Evolutionary conservation across 2,888 invertebrate genomes (phyloP).

Genomic region (Leptopilina myrica): DNA sequence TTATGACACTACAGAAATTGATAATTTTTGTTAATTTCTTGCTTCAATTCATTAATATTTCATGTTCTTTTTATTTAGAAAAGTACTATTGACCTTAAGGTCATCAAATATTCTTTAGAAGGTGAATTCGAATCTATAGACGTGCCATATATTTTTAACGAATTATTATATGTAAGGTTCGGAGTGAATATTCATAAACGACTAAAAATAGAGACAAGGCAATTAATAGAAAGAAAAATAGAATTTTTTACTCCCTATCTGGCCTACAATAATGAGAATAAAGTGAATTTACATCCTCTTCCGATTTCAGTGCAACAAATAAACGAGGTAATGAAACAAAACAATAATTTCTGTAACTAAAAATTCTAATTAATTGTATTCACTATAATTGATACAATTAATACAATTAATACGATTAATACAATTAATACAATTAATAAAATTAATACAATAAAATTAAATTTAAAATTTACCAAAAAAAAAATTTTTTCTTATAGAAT

Average conservation of each 20-base stretch:
- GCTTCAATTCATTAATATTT: conserved; percentile 29
- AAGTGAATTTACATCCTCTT: conserved; percentile 77
- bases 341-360: not conserved
- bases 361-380: not conserved
- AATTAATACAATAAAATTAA: conserved; percentile 23
- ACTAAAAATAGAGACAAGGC: conserved; percentile 71
- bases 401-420: conserved; percentile 31
- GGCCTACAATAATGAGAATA: conserved; percentile 75
- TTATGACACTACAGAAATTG: too few species aligned
- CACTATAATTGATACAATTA: not conserved
- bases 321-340: conserved; percentile 70
- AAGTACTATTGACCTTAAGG: conserved; percentile 75
- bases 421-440: not conserved
- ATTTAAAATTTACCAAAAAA: conserved; percentile 11
- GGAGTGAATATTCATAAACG: conserved; percentile 73
- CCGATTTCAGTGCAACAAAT: conserved; percentile 79
- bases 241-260: conserved; percentile 80
- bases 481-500: conserved; percentile 49
- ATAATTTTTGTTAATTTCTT: too few species aligned
- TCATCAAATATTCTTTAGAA: conserved; percentile 73
- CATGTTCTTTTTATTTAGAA: conserved; percentile 65
- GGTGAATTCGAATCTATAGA: conserved; percentile 75
- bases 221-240: conserved; percentile 73
- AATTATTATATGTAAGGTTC: conserved; percentile 74
- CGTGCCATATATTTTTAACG: conserved; percentile 67